Evolutionary conservation across 2,797 vertebrate genomes (phyloP), one percentile per base, ranked within the genome.

Genomic region (Pipistrellus pipistrellus): DNA sequence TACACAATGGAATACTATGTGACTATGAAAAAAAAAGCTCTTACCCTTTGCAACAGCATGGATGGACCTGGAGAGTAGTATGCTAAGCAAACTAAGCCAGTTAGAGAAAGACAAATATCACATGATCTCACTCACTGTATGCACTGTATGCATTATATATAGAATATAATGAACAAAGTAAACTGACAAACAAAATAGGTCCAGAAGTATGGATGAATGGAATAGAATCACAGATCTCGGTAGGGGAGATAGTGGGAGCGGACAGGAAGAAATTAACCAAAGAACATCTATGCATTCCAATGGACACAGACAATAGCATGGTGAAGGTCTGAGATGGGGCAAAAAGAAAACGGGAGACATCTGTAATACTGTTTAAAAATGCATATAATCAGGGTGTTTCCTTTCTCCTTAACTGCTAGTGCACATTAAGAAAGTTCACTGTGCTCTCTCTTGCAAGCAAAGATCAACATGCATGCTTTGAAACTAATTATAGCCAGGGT

Each of bases 351-450:
- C 3, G 62, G 62, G 30, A n/a, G 62, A 17, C 62, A 64, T 62
- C 59, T 62, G 59, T 62, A 30, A 62, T 30, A 62, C 15, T n/a
- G 30, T 64, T 97, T 97, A 97, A 55, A 97, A 75, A 97, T 12
- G 2, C 44, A 96, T 83, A 90, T 59, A 69, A 68, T 57, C 14
- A 69, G 12, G 2, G 32, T 46, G 32, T 8, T 41, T 73, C 23
- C 25, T 85, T 90, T 86, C 32, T 48, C 11, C 48, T 32, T 82
- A 81, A 69, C 38, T 77, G 68, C 46, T 91, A 62, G 23, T 62
- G 9, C 32, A 84, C 90, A 72, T 77, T 51, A 76, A 64, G 20
- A 53, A 76, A 38, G 30, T 88, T 94, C 4, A 25, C 53, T 27
- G 9, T 53, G 12, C 13, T 18, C 1, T 38, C 30, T 66, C 21